phyloP scores from a whole-genome alignment of 2,888 invertebrate genomes.

The Eugnorisma glareosa region DNA sequence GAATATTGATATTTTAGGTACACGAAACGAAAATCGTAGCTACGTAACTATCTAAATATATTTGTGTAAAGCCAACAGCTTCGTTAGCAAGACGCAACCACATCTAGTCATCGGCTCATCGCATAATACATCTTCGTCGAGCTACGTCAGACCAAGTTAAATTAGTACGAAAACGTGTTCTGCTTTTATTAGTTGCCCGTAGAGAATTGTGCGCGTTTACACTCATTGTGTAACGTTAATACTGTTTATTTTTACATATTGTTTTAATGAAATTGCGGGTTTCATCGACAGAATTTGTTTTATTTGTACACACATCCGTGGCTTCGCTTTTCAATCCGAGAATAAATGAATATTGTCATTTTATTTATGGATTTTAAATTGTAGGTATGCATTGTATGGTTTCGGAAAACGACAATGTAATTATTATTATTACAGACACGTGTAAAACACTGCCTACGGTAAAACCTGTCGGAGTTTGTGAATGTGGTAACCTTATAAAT shows the following conservation, averaged over 20 bases:
- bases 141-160: conserved; percentile 78
- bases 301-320: conserved; percentile 28
- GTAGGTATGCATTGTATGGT: not conserved
- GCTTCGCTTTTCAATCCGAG: conserved; percentile 17
- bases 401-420: not conserved
- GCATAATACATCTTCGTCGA: conserved; percentile 63
- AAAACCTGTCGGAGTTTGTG: not conserved
- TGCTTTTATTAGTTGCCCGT: conserved; percentile 77
- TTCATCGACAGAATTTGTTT: conserved; percentile 37
- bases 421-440: not conserved
- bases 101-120: conserved; percentile 53
- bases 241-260: conserved; percentile 65
- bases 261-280: conserved; percentile 52
- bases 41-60: conserved; percentile 34
- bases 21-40: conserved; percentile 5
- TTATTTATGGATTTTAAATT: conserved; percentile 25
- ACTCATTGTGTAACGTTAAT: conserved; percentile 72
- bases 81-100: conserved; percentile 53
- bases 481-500: not conserved
- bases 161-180: conserved; percentile 82
- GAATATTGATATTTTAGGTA: conserved; percentile 11
- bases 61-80: conserved; percentile 25
- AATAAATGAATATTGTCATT: conserved; percentile 32
- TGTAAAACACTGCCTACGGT: not conserved
- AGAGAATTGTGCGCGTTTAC: conserved; percentile 73